These are phyloP conservation scores for Dipodomys ordii DNA, from an alignment of 2,113 vertebrate genomes.

Conservation along the genomic window DNA sequence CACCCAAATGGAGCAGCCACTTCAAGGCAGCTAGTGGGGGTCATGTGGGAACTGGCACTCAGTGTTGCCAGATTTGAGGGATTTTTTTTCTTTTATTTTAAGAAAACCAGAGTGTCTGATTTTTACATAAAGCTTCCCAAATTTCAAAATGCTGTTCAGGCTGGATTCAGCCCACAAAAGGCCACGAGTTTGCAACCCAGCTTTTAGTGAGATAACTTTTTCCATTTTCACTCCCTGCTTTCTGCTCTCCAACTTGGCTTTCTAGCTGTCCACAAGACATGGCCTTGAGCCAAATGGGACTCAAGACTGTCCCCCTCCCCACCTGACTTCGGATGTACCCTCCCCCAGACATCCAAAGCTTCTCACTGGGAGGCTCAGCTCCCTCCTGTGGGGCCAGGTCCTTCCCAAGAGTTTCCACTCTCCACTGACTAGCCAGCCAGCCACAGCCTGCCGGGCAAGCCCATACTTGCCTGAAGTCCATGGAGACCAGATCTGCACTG, in stretches of 20 bases:
- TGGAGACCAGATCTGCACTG: neutral
- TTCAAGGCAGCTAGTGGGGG: neutral
- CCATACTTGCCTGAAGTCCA: neutral
- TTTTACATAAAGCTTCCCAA: constrained; percentile 61
- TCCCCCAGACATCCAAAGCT: neutral
- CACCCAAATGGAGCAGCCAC: neutral
- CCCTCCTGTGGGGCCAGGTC: neutral
- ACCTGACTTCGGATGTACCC: neutral
- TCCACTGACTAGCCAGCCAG: neutral
- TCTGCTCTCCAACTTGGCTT: constrained; percentile 43
- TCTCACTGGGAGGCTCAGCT: neutral
- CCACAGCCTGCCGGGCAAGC: constrained; percentile 15
- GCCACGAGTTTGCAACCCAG: constrained; percentile 67
- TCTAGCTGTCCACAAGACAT: constrained; percentile 28
- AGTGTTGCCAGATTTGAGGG: neutral
- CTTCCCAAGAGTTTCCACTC: neutral
- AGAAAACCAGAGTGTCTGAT: constrained; percentile 53
- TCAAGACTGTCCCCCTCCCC: neutral
- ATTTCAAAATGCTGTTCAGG: constrained; percentile 69
- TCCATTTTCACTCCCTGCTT: constrained; percentile 63
- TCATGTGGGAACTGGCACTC: neutral
- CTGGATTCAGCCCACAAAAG: constrained; percentile 70
- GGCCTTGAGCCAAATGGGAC: neutral
- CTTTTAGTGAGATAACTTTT: constrained; percentile 77
- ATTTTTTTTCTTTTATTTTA: constrained; percentile 22